Percentiles rank a stretch among this genome's conserved stretches.
Evolutionary conservation across 2,888 invertebrate species (phyloP).

Genomic region (Marronus borbonicus): DNA sequence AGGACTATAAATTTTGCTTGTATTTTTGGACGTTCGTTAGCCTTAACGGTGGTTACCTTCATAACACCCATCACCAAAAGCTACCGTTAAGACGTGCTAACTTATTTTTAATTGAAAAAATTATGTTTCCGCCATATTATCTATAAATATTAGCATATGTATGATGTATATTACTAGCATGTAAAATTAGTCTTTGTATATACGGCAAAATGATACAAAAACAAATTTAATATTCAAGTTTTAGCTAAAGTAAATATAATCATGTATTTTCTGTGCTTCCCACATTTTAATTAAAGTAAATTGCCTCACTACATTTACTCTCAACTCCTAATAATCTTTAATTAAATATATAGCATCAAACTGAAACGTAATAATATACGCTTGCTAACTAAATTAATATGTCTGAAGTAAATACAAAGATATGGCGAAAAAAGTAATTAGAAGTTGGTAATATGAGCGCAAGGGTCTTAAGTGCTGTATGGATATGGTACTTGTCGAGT

Average conservation of each 20-base stretch:
- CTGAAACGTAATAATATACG: not conserved
- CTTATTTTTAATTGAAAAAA: not conserved
- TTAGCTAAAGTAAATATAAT: slow-evolving; percentile 24
- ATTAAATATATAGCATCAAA: slow-evolving; percentile 3
- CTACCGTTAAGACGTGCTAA: not conserved
- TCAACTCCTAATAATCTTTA: not conserved
- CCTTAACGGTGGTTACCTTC: not conserved
- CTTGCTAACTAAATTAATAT: not conserved
- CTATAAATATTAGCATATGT: slow-evolving; percentile 19
- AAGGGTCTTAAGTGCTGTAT: too few species aligned
- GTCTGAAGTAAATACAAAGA: too few species aligned
- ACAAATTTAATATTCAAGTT: slow-evolving; percentile 20
- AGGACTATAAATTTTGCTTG: not conserved
- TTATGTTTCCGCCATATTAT: slow-evolving; percentile 15
- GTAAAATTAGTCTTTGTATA: slow-evolving; percentile 24
- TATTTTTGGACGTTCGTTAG: slow-evolving; percentile 16
- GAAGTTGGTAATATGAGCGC: too few species aligned
- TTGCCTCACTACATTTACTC: not conserved
- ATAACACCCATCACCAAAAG: not conserved
- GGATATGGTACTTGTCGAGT: too few species aligned
- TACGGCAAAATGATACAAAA: not conserved
- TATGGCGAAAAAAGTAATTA: too few species aligned
- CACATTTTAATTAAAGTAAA: slow-evolving; percentile 12
- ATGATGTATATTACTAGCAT: slow-evolving; percentile 29
- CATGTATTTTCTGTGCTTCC: slow-evolving; percentile 12